phyloP scores from a whole-genome alignment of 2,113 vertebrate species.

The Sapayoa aenigma region DNA sequence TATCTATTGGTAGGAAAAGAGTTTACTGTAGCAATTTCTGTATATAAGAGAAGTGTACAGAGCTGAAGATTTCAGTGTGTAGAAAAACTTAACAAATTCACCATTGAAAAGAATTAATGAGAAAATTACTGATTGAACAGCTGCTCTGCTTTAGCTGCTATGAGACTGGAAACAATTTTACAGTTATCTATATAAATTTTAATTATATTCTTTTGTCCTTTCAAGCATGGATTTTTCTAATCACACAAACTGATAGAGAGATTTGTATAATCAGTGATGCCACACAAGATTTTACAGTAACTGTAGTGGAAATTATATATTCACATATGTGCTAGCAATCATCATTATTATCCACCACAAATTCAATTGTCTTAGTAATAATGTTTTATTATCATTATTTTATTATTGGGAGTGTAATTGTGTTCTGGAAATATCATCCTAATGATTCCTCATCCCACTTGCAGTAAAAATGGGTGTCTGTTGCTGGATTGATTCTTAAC shows the following conservation, averaged over 20 bases:
- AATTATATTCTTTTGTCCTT: not conserved
- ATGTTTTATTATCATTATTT: not conserved
- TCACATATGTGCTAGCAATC: not conserved
- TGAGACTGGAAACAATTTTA: not conserved
- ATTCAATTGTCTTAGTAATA: not conserved
- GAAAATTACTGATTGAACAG: not conserved
- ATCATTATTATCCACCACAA: not conserved
- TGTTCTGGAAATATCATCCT: not conserved
- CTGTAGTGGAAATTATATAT: not conserved
- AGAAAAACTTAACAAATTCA: not conserved
- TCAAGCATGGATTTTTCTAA: not conserved
- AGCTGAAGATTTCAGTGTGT: fast-evolving
- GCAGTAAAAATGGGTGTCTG: not conserved
- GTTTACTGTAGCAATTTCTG: not conserved
- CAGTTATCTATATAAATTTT: not conserved
- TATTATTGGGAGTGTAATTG: not conserved
- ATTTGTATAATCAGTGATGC: not conserved
- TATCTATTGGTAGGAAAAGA: not conserved
- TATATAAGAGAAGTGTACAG: not conserved
- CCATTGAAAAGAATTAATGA: not conserved
- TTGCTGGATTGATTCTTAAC: not conserved
- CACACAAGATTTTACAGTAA: not conserved
- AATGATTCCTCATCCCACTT: not conserved
- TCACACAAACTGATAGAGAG: not conserved
- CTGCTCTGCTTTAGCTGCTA: not conserved